A percentile compares a stretch with the other conserved stretches of the same genome.
These are phyloP conservation scores for Indicator indicator DNA, from an alignment of 2,113 vertebrate species.

Conservation along the genomic window DNA sequence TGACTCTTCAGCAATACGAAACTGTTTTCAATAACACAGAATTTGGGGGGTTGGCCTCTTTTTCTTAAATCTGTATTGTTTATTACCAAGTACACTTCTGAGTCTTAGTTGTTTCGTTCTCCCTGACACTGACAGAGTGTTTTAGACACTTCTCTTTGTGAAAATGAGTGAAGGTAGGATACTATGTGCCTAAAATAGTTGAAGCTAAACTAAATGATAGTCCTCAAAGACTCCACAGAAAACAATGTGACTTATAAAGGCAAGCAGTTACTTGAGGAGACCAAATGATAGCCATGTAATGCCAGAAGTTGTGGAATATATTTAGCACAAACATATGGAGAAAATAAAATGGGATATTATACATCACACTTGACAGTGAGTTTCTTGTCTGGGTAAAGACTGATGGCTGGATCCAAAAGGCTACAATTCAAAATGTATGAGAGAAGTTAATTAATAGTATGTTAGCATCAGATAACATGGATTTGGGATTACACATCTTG, in stretches of 20 bases:
- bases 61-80: constrained; percentile 7
- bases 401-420: background rate
- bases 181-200: background rate
- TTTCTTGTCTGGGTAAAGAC: background rate
- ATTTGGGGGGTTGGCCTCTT: constrained; percentile 15
- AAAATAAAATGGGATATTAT: constrained; percentile 34
- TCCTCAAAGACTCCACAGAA: background rate
- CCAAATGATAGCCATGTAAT: constrained; percentile 2
- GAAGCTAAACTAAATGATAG: background rate
- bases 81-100: background rate
- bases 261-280: background rate
- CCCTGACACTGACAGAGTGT: background rate
- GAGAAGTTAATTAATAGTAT: constrained; percentile 26
- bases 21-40: constrained; percentile 48
- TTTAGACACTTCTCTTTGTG: background rate
- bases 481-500: constrained; percentile 22
- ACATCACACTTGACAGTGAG: background rate
- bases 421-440: background rate
- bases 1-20: constrained; percentile 58
- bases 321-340: constrained; percentile 20
- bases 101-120: background rate
- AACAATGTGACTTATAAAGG: background rate
- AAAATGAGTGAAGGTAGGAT: background rate
- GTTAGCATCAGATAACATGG: constrained; percentile 42
- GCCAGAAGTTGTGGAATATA: background rate